phyloP scores from a whole-genome alignment of 2,888 invertebrate genomes.

The Branchellion lobata region DNA sequence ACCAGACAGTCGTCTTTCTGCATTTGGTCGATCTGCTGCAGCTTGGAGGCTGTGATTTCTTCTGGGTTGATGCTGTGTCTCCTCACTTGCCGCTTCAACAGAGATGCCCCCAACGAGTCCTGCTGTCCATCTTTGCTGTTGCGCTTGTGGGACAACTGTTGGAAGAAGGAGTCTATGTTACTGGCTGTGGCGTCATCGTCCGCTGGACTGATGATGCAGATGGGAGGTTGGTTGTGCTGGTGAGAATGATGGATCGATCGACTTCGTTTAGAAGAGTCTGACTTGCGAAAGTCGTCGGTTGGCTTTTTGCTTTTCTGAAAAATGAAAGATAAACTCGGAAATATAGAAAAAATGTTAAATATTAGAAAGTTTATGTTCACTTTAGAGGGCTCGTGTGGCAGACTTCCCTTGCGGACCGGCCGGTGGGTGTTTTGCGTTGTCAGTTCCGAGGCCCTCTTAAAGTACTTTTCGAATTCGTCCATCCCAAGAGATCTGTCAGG shows the following conservation, averaged over 20 bases:
- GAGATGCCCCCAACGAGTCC: background rate
- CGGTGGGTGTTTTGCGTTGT: background rate
- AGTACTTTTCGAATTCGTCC: conserved; percentile 46
- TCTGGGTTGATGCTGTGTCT: conserved; percentile 44
- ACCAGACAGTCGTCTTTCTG: conserved; percentile 41
- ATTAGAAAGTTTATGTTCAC: too few relatives aligned
- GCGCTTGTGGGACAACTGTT: background rate
- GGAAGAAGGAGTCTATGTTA: conserved; percentile 33
- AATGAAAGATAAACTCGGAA: background rate
- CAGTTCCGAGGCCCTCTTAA: conserved; percentile 32
- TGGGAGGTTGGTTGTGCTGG: background rate
- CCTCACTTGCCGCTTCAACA: background rate
- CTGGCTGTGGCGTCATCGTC: conserved; percentile 21
- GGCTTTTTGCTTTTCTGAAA: background rate
- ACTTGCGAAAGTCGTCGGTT: background rate
- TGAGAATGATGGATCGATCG: conserved; percentile 5
- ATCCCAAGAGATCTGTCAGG: too few relatives aligned
- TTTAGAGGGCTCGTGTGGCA: too few relatives aligned
- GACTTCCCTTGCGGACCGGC: too few relatives aligned
- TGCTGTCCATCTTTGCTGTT: conserved; percentile 30
- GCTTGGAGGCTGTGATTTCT: conserved; percentile 42
- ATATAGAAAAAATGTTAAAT: too few relatives aligned
- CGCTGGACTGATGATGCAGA: background rate
- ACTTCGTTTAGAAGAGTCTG: background rate
- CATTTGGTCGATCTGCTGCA: conserved; percentile 42